Conservation (phyloP, 2,888 invertebrate species). For the Andrena chrysosceles region DNA sequence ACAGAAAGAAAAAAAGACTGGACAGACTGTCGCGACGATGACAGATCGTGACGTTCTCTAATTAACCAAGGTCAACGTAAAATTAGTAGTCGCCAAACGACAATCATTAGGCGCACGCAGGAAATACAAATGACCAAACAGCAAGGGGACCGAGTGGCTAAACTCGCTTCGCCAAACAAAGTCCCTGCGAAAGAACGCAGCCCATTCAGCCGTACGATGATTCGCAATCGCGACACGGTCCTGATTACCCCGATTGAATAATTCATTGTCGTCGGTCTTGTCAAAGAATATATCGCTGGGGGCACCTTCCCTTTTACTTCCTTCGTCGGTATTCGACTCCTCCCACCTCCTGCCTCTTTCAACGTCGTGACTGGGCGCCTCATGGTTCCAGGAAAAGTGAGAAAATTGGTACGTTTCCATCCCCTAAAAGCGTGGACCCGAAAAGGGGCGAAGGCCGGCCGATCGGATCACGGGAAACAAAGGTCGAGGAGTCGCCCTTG, state of each 20-base stretch:
- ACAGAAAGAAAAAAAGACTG: no score
- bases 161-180: constrained; percentile 28
- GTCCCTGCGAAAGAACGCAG: constrained; percentile 54
- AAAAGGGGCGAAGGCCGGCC: neutral
- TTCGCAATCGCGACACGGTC: constrained; percentile 82
- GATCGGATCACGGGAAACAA: constrained; percentile 58
- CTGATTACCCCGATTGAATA: constrained; percentile 82
- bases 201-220: constrained; percentile 63
- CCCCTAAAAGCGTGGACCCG: constrained; percentile 2
- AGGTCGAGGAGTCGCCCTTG: constrained; percentile 50
- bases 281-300: constrained; percentile 79
- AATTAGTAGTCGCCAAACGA: constrained; percentile 65
- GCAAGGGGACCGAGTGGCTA: constrained; percentile 35
- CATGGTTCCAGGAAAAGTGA: constrained; percentile 26
- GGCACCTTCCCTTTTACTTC: constrained; percentile 59
- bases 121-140: constrained; percentile 63
- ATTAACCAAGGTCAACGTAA: constrained; percentile 67
- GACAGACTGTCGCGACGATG: neutral
- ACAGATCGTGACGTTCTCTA: constrained; percentile 48
- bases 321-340: constrained; percentile 60
- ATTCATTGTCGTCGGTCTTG: constrained; percentile 82
- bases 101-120: constrained; percentile 60
- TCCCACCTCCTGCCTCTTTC: constrained; percentile 35
- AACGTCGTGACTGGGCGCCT: constrained; percentile 8
- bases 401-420: constrained; percentile 57